Base-by-base conservation (phyloP, 2,113 vertebrate genomes). In the Nyctereutes procyonoides region DNA sequence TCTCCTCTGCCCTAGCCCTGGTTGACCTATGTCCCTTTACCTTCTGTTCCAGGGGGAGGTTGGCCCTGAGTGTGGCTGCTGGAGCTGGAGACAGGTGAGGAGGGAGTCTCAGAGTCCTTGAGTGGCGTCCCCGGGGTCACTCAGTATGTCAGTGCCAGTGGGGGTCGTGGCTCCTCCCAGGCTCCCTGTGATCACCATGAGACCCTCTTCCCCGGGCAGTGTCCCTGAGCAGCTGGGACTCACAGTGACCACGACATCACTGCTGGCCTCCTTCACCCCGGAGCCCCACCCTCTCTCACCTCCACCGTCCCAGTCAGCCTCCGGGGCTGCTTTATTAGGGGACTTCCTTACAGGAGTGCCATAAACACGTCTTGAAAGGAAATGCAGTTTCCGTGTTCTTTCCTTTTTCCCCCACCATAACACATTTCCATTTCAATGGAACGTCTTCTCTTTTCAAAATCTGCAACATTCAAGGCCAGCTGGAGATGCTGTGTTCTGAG, bases 381-480 rank as follows among this genome's bases (percentile, higher is more conserved):
- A 32, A 62, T 28, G 38, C n/a, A 1, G 65, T 76, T 97, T 97
- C 88, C 76, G 30, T 74, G 86, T 92, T 35, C 63, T 62, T 86
- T 14, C 80, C 7, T 7, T 28, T 89, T 95, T 55, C 28, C 32
- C 32, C 67, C 51, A 8, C 77, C 76, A 43, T 8, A 63, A 28
- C 7, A 7, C 76, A 94, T 96, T 97, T 97, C 91, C 96, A 93
- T 96, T 96, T 97, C 97, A 97, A 43, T 20, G 3, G 94, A 77
- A 20, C 17, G 74, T 87, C 56, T 89, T 56, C 95, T 53, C 71
- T 63, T 65, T 85, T 97, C 71, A 84, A 87, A 96, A 76, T 80
- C 88, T 14, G 83, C 86, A 58, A 35, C 60, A 30, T 43, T 53
- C 86, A 87, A 81, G 53, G 56, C 17, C 96, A 86, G 90, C 69